Conservation (phyloP, 2,888 invertebrate species). For the Sisyra nigra region DNA sequence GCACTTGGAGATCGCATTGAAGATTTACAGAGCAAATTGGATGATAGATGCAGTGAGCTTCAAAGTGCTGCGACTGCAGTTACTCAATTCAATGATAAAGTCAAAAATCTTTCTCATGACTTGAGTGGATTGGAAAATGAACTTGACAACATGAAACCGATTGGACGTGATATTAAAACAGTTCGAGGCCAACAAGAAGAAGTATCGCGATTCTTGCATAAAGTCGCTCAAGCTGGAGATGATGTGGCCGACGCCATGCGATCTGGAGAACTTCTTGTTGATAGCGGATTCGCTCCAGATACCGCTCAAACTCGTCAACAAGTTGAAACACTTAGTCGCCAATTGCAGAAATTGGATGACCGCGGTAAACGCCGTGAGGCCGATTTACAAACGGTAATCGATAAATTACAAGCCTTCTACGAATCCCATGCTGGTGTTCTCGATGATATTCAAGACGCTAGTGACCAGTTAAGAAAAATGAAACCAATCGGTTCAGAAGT, state of each 20-base stretch:
- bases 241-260: conserved; percentile 49
- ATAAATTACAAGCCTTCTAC: conserved; percentile 73
- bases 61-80: conserved; percentile 78
- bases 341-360: conserved; percentile 65
- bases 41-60: conserved; percentile 60
- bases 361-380: conserved; percentile 62
- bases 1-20: conserved; percentile 58
- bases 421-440: conserved; percentile 56
- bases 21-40: conserved; percentile 59
- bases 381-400: conserved; percentile 58
- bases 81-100: conserved; percentile 75
- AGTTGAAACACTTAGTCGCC: conserved; percentile 62
- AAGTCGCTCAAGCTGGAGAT: conserved; percentile 48
- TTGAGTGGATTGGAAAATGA: conserved; percentile 68
- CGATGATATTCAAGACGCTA: conserved; percentile 59
- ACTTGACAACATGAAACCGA: conserved; percentile 68
- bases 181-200: conserved; percentile 75
- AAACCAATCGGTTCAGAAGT: conserved; percentile 86
- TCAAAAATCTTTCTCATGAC: conserved; percentile 62
- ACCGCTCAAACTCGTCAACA: conserved; percentile 69
- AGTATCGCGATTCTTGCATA: conserved; percentile 45
- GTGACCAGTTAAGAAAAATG: conserved; percentile 59
- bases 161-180: conserved; percentile 74
- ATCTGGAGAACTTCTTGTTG: conserved; percentile 61
- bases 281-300: conserved; percentile 73